Base-by-base conservation (phyloP, 2,888 invertebrate genomes). In the Drosophila neonasuta region DNA sequence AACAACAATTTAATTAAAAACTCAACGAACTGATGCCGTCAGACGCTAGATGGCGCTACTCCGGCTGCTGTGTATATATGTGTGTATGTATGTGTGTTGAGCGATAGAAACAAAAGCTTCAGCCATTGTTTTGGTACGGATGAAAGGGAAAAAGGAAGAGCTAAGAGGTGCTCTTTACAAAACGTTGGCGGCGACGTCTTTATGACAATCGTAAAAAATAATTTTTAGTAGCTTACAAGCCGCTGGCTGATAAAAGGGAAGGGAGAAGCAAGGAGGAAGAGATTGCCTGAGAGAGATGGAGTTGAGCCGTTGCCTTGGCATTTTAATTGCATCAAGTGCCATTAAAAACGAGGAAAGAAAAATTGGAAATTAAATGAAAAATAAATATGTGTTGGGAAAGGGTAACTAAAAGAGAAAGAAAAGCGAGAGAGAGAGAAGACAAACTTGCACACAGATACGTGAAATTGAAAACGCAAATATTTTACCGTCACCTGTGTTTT, bases 201-300 rank as follows among this genome's bases (percentile, higher is more conserved):
- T 83, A 86, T 82, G 86, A 80, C 83, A 83, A 83, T 83, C 86
- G 83, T 86, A 86, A 82, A 85, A 82, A 80, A 82, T 82, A 82
- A 81, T 81, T 85, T 80, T 81, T 81, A 81, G 85, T 82, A 85
- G 85, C 80, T 81, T 75, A 71, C 80, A 74, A 80, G 77, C 77
- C 74, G 65, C 58, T 74, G 69, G 68, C 67, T 44, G 42, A 8
- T 32, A 36, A 36, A 29, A 29, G 20, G 17, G 6, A 51, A 15
- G 24, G 45, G 39, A 66, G 49, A 17, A 39, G 36, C 15, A 50
- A 51, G n/a, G 24, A 24, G n/a, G 39, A 2, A 20, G 29, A 24
- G 20, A 20, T 1, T 20, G 4, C 20, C 3, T 15, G 52, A 11
- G n/a, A 30, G 46, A 42, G 32, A 32, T 17, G 34, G 17, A 56